These are phyloP conservation scores for Drosophila quinaria DNA, from an alignment of 2,888 invertebrate species.

Conservation along the genomic window DNA sequence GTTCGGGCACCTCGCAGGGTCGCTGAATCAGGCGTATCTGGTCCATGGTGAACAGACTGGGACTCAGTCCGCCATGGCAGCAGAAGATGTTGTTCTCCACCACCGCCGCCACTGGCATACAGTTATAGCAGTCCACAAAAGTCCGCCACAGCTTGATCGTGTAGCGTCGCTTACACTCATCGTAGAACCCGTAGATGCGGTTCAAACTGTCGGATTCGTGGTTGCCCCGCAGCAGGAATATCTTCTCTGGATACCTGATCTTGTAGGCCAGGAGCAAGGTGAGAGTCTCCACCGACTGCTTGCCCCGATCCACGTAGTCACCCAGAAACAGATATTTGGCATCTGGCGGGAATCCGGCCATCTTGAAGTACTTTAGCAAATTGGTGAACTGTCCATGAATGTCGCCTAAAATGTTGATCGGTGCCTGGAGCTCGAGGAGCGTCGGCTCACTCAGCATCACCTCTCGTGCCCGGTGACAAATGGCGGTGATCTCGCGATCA, in stretches of 20 bases:
- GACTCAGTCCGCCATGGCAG: slow-evolving; percentile 93
- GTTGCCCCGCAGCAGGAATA: slow-evolving; percentile 97
- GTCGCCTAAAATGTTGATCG: slow-evolving; percentile 98
- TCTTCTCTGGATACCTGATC: slow-evolving; percentile 98
- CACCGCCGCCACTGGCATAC: slow-evolving; percentile 97
- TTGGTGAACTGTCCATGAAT: slow-evolving; percentile 99
- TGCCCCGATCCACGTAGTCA: slow-evolving; percentile 89
- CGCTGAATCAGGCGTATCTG: slow-evolving; percentile 98
- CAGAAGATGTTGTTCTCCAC: slow-evolving; percentile 90
- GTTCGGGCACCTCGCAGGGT: slow-evolving; percentile 98
- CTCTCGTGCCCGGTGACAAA: slow-evolving; percentile 98
- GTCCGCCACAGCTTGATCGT: slow-evolving; percentile 99
- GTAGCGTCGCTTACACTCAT: slow-evolving; percentile 96
- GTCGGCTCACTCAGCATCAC: slow-evolving; percentile 99
- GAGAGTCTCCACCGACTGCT: slow-evolving; percentile 98
- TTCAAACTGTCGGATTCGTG: slow-evolving; percentile 99
- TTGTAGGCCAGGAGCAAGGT: slow-evolving; percentile 98
- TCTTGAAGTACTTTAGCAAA: slow-evolving; percentile 97
- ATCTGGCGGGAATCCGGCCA: slow-evolving; percentile 98
- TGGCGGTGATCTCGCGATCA: slow-evolving; percentile 97
- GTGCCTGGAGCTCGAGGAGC: slow-evolving; percentile 97
- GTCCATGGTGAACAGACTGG: slow-evolving; percentile 97
- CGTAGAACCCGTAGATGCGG: slow-evolving; percentile 98
- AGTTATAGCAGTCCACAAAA: slow-evolving; percentile 99
- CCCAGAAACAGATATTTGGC: slow-evolving; percentile 98